A percentile compares a stretch with the other conserved stretches of the same genome.
phyloP scores from a whole-genome alignment of 2,113 vertebrate species.

The Podiceps cristatus region DNA sequence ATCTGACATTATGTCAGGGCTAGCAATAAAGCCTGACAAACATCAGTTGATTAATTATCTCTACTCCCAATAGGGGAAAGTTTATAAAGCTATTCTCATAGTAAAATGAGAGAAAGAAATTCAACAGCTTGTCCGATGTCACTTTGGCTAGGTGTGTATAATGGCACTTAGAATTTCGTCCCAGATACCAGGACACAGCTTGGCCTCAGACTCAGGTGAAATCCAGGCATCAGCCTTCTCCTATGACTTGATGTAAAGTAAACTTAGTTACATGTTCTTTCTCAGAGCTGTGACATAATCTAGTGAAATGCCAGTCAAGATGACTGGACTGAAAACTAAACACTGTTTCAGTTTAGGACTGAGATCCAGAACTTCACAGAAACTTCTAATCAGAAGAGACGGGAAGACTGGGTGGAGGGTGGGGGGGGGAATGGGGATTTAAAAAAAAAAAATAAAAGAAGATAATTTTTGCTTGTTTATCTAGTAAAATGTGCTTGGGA shows the following conservation, averaged over 20 bases:
- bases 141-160: not conserved
- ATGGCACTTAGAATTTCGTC: not conserved
- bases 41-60: not conserved
- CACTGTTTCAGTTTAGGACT: not conserved
- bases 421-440: rapidly evolving
- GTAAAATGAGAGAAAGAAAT: not conserved
- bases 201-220: not conserved
- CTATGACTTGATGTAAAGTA: not conserved
- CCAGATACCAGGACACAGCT: not conserved
- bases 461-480: not conserved
- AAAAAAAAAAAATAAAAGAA: not conserved
- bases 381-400: not conserved
- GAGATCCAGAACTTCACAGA: not conserved
- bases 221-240: not conserved
- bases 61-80: not conserved
- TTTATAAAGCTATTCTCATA: not conserved
- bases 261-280: not conserved
- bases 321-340: not conserved
- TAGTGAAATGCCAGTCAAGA: not conserved
- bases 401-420: not conserved
- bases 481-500: not conserved
- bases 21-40: not conserved
- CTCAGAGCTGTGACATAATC: not conserved
- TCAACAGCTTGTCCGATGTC: not conserved
- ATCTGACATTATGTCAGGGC: not conserved